Evolutionary conservation across 53 echinoderm and acorn worm genomes (phyloP).

Genomic region (Stichopus horrens): DNA sequence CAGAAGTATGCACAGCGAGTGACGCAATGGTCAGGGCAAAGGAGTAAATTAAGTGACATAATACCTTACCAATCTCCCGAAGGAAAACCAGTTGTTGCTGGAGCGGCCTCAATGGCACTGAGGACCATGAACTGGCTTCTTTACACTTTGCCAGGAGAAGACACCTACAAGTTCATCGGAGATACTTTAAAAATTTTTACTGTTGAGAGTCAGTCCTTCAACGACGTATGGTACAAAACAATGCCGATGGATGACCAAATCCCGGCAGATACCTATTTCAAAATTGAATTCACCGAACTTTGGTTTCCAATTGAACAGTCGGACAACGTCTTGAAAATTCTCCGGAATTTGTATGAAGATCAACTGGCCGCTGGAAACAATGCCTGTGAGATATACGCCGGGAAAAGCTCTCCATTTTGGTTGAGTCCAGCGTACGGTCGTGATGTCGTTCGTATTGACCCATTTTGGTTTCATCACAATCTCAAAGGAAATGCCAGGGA

Average conservation of each 20-base stretch:
- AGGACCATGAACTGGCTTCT: too few relatives aligned
- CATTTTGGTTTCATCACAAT: constrained; percentile 38
- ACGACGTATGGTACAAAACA: not conserved
- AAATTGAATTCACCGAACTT: not conserved
- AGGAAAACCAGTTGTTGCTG: not conserved
- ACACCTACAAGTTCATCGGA: not conserved
- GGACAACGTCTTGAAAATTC: constrained; percentile 32
- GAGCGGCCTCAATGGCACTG: not conserved
- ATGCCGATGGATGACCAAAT: not conserved
- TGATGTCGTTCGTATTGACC: constrained; percentile 33
- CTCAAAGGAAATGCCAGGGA: not conserved
- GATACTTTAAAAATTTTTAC: not conserved
- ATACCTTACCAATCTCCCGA: not conserved
- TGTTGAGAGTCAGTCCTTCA: not conserved
- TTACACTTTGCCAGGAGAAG: too few relatives aligned
- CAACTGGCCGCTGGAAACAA: constrained; percentile 37
- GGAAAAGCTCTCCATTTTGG: constrained; percentile 41
- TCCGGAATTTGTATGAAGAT: not conserved
- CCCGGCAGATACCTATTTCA: constrained; percentile 5
- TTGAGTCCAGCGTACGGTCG: constrained; percentile 33
- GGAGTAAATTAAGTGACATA: not conserved
- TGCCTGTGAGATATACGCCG: constrained; percentile 22
- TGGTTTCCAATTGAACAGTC: constrained; percentile 36
- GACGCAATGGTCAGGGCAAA: constrained; percentile 30
- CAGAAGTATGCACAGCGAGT: constrained; percentile 41